Conservation (phyloP, 2,797 vertebrate species). For the Gobio occitaniae region DNA sequence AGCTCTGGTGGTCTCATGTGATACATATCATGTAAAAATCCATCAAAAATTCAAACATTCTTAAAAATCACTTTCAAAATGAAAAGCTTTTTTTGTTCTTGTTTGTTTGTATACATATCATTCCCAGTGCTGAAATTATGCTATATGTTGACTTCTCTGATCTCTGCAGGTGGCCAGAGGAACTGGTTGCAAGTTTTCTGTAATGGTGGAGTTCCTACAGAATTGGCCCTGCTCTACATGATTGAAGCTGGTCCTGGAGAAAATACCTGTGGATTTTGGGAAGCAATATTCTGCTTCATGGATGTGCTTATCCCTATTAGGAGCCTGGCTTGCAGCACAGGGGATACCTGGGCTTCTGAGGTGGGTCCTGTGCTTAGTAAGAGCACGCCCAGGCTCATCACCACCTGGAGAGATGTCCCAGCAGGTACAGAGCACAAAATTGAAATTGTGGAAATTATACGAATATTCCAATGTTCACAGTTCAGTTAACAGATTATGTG, state of each 20-base stretch:
- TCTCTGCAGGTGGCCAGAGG: too few species aligned
- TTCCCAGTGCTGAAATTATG: neutral
- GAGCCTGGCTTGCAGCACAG: conserved; percentile 88
- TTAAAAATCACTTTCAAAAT: neutral
- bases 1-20: neutral
- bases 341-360: conserved; percentile 97
- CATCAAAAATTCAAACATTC: neutral
- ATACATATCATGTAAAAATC: neutral
- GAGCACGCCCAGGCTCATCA: conserved; percentile 88
- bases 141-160: neutral
- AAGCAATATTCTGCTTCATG: conserved; percentile 93
- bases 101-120: neutral
- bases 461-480: too few species aligned
- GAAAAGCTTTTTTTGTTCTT: neutral
- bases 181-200: too few species aligned
- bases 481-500: neutral
- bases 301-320: conserved; percentile 94
- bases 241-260: conserved; percentile 95
- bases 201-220: too few species aligned
- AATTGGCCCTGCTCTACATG: too few species aligned
- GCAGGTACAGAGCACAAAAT: conserved; percentile 82
- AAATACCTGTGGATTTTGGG: conserved; percentile 91
- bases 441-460: too few species aligned
- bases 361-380: conserved; percentile 88
- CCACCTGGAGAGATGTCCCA: conserved; percentile 92